Base-by-base conservation (phyloP, 2,888 invertebrate genomes). In the Mechanitis mazaeus region DNA sequence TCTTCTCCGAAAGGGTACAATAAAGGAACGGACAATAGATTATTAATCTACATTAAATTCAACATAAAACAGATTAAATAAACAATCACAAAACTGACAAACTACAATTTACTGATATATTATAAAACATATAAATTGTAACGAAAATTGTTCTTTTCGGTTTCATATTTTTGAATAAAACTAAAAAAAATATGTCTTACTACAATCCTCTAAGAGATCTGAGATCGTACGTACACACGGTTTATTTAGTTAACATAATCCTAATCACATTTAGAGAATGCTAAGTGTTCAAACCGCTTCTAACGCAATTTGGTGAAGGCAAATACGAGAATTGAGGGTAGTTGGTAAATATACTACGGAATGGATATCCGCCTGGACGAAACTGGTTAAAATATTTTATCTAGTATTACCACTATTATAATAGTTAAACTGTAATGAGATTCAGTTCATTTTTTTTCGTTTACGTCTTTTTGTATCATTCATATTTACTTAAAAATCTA, bases 251-350 rank as follows among this genome's bases (percentile, higher is more conserved):
- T 50, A 50, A 50, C 50, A 31, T 50, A 50, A 50, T 50, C 3
- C 6, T 2, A n/a, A 50, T 3, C 47, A 47, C 20, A 50, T 31
- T 31, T 50, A 9, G 42, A 42, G 42, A 7, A 2, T n/a, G 31
- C 50, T 31, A 55, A 64, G 45, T 50, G 46, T 54, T 61, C 58
- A 63, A 61, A 61, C 54, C 54, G 59, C 60, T 58, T 60, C 58
- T 59, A 63, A 67, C 63, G 63, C 61, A 67, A 67, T 65, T 67
- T 50, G 58, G 45, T 54, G 61, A 59, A 61, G 47, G 58, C 62
- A 50, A 54, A 56, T 53, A 50, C 50, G 31, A 31, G 50, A 28
- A 9, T 31, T 50, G 50, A 9, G 42, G 50, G 31, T 50, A 50
- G 50, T 28, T 31, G 31, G 31, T 50, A 28, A 50, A 3, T 3